A percentile compares a stretch with the other conserved stretches of the same genome.
Conservation (phyloP, 2,797 vertebrate genomes). For the Diplodus sargus region DNA sequence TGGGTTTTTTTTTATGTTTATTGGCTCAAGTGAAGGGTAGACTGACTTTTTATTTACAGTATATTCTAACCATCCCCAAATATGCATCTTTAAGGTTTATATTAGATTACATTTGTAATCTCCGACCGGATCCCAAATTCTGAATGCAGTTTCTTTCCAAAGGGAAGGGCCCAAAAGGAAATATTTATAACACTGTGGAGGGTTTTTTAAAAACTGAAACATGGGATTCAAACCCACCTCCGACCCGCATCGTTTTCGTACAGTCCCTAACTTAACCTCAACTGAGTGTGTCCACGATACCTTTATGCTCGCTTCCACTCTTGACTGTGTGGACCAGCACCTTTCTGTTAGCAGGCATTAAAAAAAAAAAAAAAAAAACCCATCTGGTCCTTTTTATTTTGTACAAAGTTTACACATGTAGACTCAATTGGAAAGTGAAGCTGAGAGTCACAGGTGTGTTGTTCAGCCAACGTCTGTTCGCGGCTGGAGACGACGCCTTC, state of each 20-base stretch:
- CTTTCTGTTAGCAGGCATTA: slow-evolving; percentile 24
- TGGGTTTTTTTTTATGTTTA: background rate
- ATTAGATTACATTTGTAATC: background rate
- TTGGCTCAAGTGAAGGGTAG: background rate
- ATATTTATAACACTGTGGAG: background rate
- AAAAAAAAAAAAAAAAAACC: background rate
- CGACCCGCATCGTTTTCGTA: background rate
- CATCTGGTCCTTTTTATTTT: slow-evolving; percentile 48
- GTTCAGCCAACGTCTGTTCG: background rate
- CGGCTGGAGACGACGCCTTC: slow-evolving; percentile 11
- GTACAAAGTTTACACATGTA: slow-evolving; percentile 46
- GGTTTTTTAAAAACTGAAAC: slow-evolving; percentile 1
- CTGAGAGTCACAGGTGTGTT: slow-evolving; percentile 10
- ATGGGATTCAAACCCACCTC: background rate
- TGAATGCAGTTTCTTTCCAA: background rate
- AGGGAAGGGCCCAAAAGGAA: background rate
- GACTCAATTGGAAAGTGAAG: slow-evolving; percentile 25
- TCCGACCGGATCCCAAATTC: background rate
- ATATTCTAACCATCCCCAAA: background rate
- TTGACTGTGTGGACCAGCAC: slow-evolving; percentile 35
- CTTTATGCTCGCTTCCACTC: slow-evolving; percentile 16
- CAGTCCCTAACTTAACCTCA: slow-evolving; percentile 27
- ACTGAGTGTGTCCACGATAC: background rate
- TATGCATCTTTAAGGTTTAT: background rate
- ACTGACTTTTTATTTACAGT: background rate